phyloP scores from a whole-genome alignment of 2,797 vertebrate species.

The Melopsittacus undulatus region DNA sequence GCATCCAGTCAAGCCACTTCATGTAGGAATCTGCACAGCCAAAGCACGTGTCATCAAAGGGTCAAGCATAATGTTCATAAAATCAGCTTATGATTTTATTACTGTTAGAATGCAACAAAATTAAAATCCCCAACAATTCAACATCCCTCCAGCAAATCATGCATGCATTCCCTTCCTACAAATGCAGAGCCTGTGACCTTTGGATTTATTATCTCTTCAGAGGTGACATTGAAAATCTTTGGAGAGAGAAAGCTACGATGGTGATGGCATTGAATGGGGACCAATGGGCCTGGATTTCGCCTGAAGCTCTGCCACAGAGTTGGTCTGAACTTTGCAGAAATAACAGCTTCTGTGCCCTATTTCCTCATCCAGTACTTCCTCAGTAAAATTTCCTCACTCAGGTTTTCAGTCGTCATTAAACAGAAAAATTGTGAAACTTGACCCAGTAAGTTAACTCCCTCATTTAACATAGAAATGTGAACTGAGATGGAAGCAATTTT shows the following conservation, averaged over 20 bases:
- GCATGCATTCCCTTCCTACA: neutral
- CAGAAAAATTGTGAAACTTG: neutral
- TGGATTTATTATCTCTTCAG: neutral
- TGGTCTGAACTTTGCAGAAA: neutral
- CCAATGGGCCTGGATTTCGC: neutral
- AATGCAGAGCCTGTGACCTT: neutral
- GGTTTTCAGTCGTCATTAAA: neutral
- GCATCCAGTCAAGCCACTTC: neutral
- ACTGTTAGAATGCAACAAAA: neutral
- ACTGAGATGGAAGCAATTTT: neutral
- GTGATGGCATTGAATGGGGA: neutral
- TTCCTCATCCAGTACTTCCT: neutral
- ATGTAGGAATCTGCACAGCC: neutral
- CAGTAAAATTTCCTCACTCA: neutral
- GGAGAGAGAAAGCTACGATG: neutral
- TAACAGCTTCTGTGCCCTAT: neutral
- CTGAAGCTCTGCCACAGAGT: neutral
- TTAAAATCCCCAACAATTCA: neutral
- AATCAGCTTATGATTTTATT: neutral
- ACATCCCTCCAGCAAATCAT: neutral
- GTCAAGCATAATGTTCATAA: neutral
- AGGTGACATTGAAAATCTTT: neutral
- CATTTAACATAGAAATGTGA: neutral
- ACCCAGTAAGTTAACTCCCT: neutral
- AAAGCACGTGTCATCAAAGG: neutral